These are phyloP conservation scores for Ptyas mucosa DNA, from an alignment of 2,113 vertebrate genomes.

Conservation along the genomic window DNA sequence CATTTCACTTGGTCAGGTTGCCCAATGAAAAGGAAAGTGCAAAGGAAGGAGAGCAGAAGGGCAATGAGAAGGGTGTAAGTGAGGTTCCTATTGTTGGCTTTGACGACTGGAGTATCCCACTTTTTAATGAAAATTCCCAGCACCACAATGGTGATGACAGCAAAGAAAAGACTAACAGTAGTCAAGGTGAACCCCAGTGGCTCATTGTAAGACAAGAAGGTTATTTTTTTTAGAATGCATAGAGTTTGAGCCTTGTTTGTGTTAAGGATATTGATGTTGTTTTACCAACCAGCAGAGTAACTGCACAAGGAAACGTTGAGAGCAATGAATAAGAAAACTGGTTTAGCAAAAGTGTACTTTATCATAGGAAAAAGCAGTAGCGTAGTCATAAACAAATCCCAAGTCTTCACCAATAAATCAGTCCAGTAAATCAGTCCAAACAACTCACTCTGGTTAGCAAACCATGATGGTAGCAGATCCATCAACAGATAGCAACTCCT, in stretches of 20 bases:
- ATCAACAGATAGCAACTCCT: no score
- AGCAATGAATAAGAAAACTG: no score
- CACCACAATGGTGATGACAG: not conserved
- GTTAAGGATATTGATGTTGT: no score
- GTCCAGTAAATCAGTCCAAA: no score
- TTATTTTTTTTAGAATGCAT: not conserved
- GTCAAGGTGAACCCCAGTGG: not conserved
- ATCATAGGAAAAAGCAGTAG: no score
- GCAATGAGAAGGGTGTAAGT: not conserved
- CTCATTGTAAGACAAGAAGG: not conserved
- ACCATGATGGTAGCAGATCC: no score
- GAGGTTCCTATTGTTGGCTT: not conserved
- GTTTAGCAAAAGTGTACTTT: no score
- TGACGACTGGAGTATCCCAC: fast-evolving
- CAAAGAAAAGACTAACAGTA: not conserved
- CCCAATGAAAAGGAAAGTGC: not conserved
- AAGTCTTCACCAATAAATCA: no score
- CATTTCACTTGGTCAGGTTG: not conserved
- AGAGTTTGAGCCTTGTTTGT: not conserved
- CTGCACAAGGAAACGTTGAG: no score
- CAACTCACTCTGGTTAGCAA: no score
- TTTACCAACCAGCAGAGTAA: no score
- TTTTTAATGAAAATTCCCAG: not conserved
- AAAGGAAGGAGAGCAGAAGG: not conserved
- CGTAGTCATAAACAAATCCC: no score